A percentile compares a stretch with the other conserved stretches of the same genome.
These are phyloP conservation scores for Palythoa caribaeorum DNA, from an alignment of 92 coral and sea anemone genomes.

Conservation along the genomic window DNA sequence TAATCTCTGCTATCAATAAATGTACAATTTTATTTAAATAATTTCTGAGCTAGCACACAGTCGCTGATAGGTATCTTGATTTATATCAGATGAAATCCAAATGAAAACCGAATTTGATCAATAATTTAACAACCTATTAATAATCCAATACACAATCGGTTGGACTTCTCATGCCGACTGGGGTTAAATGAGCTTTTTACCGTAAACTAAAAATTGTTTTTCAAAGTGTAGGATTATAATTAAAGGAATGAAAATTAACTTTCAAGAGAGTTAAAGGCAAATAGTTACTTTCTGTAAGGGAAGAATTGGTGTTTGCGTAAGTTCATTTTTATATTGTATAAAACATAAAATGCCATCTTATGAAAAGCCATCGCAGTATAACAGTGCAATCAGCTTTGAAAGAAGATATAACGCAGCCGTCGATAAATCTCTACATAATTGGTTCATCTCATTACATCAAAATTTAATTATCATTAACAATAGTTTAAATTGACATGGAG, in stretches of 20 bases:
- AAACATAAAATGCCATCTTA: not conserved
- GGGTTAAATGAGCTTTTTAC: not conserved
- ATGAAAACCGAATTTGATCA: slow-evolving; percentile 7
- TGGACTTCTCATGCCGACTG: not conserved
- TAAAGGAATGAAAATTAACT: not conserved
- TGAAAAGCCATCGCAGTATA: not conserved
- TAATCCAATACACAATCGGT: too few species aligned
- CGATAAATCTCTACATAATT: not conserved
- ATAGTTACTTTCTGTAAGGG: not conserved
- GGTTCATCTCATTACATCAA: slow-evolving; percentile 24
- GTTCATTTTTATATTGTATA: not conserved
- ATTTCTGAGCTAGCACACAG: not conserved
- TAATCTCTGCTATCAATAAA: too few species aligned
- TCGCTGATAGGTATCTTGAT: not conserved
- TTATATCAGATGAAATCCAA: not conserved
- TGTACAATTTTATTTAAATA: too few species aligned
- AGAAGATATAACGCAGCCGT: not conserved
- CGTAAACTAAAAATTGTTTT: not conserved
- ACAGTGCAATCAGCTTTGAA: not conserved
- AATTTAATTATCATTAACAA: not conserved
- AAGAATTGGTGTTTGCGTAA: not conserved
- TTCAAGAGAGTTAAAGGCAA: not conserved
- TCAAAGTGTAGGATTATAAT: not conserved
- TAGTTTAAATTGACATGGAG: not conserved
- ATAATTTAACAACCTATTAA: not conserved